Evolutionary conservation across 2,888 invertebrate genomes (phyloP).

Genomic region (Calliscelio sp.): DNA sequence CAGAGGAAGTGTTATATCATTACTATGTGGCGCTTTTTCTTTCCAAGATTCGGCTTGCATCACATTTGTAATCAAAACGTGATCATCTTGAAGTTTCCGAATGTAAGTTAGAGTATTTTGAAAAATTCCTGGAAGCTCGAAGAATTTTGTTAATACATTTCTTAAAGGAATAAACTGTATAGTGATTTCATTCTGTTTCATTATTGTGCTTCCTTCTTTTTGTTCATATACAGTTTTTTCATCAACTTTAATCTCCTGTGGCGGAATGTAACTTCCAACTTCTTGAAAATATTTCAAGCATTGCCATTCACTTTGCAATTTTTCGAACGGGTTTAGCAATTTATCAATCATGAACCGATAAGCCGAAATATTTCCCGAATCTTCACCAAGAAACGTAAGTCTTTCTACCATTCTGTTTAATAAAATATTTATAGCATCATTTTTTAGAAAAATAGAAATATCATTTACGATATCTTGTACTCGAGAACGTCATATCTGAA

Average conservation of each 20-base stretch:
- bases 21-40: slow-evolving; percentile 18
- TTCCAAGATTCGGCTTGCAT: slow-evolving; percentile 62
- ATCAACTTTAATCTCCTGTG: slow-evolving; percentile 9
- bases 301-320: slow-evolving; percentile 19
- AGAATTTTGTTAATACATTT: slow-evolving; percentile 51
- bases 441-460: slow-evolving; percentile 18
- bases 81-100: slow-evolving; percentile 17
- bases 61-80: slow-evolving; percentile 45
- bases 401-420: slow-evolving; percentile 14
- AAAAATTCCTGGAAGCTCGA: slow-evolving; percentile 55
- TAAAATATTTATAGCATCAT: slow-evolving; percentile 28
- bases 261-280: slow-evolving; percentile 9
- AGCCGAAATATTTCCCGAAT: not conserved
- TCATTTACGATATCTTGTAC: slow-evolving; percentile 42
- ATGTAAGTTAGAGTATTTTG: slow-evolving; percentile 47
- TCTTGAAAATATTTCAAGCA: slow-evolving; percentile 22
- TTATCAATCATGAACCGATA: slow-evolving; percentile 1
- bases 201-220: too few species aligned
- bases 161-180: slow-evolving; percentile 60
- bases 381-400: slow-evolving; percentile 13
- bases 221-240: too few species aligned
- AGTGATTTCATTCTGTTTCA: not conserved
- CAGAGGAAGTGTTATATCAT: slow-evolving; percentile 53
- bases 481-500: slow-evolving; percentile 35
- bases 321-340: slow-evolving; percentile 3